Evolutionary conservation across 1,140 invertebrate species (phyloP).

Genomic region (Drosophila nigrodunni): DNA sequence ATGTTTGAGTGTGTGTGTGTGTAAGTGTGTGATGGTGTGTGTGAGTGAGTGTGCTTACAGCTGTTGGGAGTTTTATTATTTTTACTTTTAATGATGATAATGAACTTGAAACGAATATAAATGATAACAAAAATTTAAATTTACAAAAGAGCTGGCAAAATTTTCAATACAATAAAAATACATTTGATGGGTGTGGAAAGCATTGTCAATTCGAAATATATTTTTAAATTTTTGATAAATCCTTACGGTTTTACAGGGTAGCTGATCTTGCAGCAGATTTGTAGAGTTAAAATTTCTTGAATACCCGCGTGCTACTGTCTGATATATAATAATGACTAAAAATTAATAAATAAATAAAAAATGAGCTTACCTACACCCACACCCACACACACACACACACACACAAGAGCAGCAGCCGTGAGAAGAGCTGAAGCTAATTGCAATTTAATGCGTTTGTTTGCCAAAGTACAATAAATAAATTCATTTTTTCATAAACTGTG

Average conservation of each 20-base stretch:
- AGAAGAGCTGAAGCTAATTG: conserved; percentile 65
- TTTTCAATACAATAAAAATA: conserved; percentile 5
- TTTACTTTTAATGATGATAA: conserved; percentile 80
- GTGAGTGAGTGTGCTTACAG: conserved; percentile 25
- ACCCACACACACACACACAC: not conserved
- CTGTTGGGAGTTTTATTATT: conserved; percentile 46
- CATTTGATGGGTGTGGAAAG: not conserved
- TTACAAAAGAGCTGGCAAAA: conserved; percentile 40
- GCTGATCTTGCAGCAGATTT: not conserved
- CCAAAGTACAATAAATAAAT: conserved; percentile 65
- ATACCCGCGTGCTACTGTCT: conserved; percentile 43
- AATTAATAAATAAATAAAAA: conserved; percentile 75
- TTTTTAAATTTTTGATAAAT: not conserved
- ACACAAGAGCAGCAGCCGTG: conserved; percentile 34
- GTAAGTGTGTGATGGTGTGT: conserved; percentile 9
- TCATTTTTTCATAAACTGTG: conserved; percentile 3
- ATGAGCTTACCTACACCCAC: conserved; percentile 25
- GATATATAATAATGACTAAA: conserved; percentile 68
- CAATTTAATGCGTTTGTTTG: conserved; percentile 78
- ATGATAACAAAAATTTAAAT: conserved; percentile 69
- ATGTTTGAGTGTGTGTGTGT: conserved; percentile 27
- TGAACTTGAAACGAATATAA: conserved; percentile 74
- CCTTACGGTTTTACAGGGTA: not conserved
- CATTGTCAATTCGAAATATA: not conserved
- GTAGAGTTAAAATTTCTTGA: conserved; percentile 31